phyloP scores from a whole-genome alignment of 2,113 vertebrate species.

The Carassius carassius region DNA sequence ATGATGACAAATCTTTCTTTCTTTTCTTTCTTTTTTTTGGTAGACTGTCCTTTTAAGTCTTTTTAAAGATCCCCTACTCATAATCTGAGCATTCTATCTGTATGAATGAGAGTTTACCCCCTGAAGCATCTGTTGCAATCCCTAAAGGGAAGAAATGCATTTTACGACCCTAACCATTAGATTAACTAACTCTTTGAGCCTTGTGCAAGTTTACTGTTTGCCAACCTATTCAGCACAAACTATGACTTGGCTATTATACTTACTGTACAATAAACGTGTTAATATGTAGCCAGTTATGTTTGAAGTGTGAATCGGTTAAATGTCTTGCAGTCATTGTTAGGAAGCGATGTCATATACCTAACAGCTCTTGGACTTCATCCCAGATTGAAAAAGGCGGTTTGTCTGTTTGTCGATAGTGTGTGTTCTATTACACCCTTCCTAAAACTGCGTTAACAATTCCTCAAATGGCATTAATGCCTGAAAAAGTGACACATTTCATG shows the following conservation, averaged over 20 bases:
- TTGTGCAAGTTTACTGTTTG: neutral
- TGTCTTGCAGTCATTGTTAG: neutral
- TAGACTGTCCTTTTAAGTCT: neutral
- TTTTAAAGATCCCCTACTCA: neutral
- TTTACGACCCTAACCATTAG: neutral
- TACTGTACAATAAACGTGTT: constrained; percentile 28
- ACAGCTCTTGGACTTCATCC: constrained; percentile 35
- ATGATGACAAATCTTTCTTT: too few relatives aligned
- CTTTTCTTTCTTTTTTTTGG: too few relatives aligned
- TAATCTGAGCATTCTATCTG: neutral
- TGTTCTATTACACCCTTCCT: constrained; percentile 11
- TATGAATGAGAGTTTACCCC: constrained; percentile 9
- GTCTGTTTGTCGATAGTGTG: constrained; percentile 15
- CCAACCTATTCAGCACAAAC: constrained; percentile 8
- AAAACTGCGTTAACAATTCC: constrained; percentile 10
- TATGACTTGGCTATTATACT: neutral
- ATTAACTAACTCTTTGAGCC: neutral
- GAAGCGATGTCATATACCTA: neutral
- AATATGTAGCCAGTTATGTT: constrained; percentile 26
- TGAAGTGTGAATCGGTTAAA: constrained; percentile 17
- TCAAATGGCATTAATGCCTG: constrained; percentile 12
- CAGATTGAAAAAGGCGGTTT: constrained; percentile 12
- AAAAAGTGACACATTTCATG: neutral
- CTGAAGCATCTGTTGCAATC: constrained; percentile 16
- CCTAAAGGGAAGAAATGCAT: neutral